Evolutionary conservation across 2,888 invertebrate genomes (phyloP), one percentile per base, ranked within the genome.

Genomic region (Amblyjoppa fuscipennis): DNA sequence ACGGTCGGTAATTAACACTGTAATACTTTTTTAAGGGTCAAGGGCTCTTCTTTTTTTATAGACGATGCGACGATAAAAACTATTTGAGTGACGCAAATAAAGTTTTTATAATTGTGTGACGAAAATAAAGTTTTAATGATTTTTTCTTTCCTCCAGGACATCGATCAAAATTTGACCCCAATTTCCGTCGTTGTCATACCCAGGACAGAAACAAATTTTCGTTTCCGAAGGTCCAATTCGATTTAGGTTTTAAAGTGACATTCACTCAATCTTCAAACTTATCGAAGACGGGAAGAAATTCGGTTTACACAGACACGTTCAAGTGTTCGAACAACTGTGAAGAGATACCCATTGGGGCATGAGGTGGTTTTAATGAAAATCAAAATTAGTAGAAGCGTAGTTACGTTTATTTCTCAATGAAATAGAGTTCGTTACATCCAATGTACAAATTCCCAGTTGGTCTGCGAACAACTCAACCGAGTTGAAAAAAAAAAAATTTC

Each of bases 371-470:
- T 49, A 25, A 61, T 20, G 11, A 69, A 78, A 81, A 45, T 59
- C 34, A 13, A 49, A 59, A 78, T 81, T 87, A 88, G 88, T 89
- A 87, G 86, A 90, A 89, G 90, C 88, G 85, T 88, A 83, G 84
- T 90, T 88, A 88, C 84, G 77, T 89, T 91, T 90, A 89, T 91
- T 91, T 85, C 77, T 81, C 79, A 84, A 85, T 89, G 81, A 87
- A 81, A 85, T 71, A 81, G 68, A 83, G 69, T 73, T 56, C 59
- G 80, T 81, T 85, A 88, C 85, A 88, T 83, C 71, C 82, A 76
- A 85, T 84, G 74, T 87, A 87, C 84, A 88, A 71, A 80, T 82
- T 83, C 71, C 56, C 69, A 70, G 59, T 81, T 80, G 64, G 74
- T 56, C 66, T 59, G 56, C 76, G 51, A 81, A 73, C 49, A 66